Percentiles rank a stretch among this genome's conserved stretches.
phyloP scores from a whole-genome alignment of 2,113 vertebrate genomes.

The Cavia porcellus region DNA sequence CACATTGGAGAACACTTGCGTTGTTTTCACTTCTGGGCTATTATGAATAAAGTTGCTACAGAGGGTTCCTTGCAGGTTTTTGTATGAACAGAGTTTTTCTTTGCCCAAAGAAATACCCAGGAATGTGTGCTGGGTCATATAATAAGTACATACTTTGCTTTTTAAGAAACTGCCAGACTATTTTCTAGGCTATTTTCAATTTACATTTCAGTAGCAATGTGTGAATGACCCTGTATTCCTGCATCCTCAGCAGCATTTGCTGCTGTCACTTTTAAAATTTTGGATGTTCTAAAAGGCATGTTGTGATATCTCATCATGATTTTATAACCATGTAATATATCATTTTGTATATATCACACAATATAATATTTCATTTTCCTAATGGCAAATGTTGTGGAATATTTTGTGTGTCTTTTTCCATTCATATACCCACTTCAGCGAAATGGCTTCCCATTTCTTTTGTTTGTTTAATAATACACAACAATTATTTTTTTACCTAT shows the following conservation, averaged over 20 bases:
- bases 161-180: neutral
- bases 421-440: neutral
- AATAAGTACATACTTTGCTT: neutral
- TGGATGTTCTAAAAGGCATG: neutral
- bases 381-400: neutral
- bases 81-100: neutral
- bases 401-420: neutral
- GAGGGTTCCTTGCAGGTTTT: neutral
- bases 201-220: neutral
- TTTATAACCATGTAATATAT: neutral
- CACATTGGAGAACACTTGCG: neutral
- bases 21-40: neutral
- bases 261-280: neutral
- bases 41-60: neutral
- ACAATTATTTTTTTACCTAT: neutral
- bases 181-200: neutral
- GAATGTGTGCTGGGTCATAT: neutral
- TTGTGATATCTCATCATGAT: neutral
- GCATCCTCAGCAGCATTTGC: neutral
- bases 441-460: neutral
- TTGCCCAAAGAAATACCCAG: neutral
- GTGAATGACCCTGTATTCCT: neutral
- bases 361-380: neutral
- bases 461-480: neutral
- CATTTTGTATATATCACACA: neutral